Conservation (phyloP, 2,888 invertebrate genomes). For the Xestoiulus laeticollis region DNA sequence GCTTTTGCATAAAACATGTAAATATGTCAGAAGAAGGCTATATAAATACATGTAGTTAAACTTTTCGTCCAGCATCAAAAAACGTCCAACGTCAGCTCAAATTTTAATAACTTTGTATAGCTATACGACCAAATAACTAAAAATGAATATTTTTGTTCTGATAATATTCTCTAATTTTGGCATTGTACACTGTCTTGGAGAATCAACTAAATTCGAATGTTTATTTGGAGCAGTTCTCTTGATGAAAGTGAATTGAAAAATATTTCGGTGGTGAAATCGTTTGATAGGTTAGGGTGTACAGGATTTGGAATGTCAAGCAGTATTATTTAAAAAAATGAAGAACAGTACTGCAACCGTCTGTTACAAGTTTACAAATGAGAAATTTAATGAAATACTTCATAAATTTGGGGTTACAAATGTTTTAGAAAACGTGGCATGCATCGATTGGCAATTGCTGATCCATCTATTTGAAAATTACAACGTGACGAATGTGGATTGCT, state of each 20-base stretch:
- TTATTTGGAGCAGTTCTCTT: neutral
- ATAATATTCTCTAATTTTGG: neutral
- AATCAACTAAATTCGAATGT: neutral
- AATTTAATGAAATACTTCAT: neutral
- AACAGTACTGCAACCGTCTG: neutral
- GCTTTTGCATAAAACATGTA: neutral
- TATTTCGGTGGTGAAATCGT: neutral
- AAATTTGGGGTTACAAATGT: neutral
- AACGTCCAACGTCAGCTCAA: neutral
- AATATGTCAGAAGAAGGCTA: neutral
- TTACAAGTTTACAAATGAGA: neutral
- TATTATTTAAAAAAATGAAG: neutral
- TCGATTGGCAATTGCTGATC: neutral
- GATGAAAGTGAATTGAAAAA: neutral
- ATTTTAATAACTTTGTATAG: neutral
- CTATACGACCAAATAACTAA: neutral
- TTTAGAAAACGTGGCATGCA: neutral
- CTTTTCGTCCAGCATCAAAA: neutral
- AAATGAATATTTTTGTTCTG: neutral
- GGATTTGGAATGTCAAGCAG: neutral
- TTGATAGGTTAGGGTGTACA: neutral
- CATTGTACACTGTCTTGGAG: neutral
- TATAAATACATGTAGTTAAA: neutral
- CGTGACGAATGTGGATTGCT: neutral
- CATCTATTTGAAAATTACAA: neutral